Conservation (phyloP, 2,797 vertebrate species). For the Dendrocincla fuliginosa region DNA sequence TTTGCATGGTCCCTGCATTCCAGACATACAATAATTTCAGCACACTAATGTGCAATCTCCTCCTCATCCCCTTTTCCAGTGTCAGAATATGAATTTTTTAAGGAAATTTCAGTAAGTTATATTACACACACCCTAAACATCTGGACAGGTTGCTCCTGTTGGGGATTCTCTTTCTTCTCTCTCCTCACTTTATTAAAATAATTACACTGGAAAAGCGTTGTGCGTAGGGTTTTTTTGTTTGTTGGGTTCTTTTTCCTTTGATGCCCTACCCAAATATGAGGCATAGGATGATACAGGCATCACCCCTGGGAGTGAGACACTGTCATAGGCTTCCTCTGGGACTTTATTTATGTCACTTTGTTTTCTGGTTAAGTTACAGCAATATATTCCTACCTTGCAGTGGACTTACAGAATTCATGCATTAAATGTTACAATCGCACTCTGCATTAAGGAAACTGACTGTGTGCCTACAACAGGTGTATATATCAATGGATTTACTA, state of each 20-base stretch:
- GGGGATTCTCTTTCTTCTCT: not conserved
- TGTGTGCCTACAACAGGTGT: not conserved
- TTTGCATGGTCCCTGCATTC: not conserved
- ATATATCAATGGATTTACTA: not conserved
- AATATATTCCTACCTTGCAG: not conserved
- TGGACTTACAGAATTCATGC: not conserved
- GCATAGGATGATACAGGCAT: not conserved
- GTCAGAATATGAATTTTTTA: not conserved
- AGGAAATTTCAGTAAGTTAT: not conserved
- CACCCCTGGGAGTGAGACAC: not conserved
- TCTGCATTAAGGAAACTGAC: not conserved
- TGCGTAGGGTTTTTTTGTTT: not conserved
- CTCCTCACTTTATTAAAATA: not conserved
- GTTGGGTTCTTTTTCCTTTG: not conserved
- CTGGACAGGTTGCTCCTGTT: not conserved
- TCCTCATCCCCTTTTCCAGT: not conserved
- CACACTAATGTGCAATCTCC: not conserved
- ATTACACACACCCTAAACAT: accelerated
- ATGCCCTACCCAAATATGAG: not conserved
- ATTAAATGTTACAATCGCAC: not conserved
- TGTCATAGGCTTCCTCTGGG: not conserved
- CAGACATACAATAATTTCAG: not conserved
- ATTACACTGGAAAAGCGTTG: not conserved
- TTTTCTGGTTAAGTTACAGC: not conserved
- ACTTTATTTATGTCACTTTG: not conserved